Conservation (phyloP, 1,140 invertebrate genomes). For the Rhagoletis pomonella region DNA sequence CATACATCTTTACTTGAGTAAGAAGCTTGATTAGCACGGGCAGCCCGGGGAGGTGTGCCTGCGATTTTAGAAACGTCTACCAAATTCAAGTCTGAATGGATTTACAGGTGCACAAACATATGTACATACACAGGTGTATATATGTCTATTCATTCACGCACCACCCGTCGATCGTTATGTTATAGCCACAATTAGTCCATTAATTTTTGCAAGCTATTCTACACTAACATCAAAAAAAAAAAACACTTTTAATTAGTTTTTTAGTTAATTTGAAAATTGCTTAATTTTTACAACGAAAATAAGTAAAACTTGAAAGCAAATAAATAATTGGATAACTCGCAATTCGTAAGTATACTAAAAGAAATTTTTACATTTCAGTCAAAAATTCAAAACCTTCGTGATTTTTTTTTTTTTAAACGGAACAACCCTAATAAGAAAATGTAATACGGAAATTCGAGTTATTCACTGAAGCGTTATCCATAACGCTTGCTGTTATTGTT, state of each 20-base stretch:
- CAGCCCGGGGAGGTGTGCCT: no score
- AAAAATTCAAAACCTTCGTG: no score
- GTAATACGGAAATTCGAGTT: constrained; percentile 30
- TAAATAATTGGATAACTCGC: neutral
- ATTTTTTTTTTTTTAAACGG: no score
- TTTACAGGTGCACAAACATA: no score
- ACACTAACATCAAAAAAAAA: constrained; percentile 3
- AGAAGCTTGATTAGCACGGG: no score
- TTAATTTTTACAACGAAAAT: constrained; percentile 17
- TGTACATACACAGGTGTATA: no score
- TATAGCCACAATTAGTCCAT: neutral
- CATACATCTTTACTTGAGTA: no score
- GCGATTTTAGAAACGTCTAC: no score
- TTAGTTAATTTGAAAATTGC: constrained; percentile 14
- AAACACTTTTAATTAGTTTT: constrained; percentile 30
- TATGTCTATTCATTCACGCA: neutral
- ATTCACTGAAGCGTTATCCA: constrained; percentile 31
- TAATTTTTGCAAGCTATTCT: constrained; percentile 3
- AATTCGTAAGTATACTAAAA: neutral
- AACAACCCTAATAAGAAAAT: neutral
- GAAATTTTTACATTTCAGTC: no score
- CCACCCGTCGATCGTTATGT: neutral
- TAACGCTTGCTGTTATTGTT: neutral
- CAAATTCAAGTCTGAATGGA: no score
- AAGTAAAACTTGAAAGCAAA: neutral